Evolutionary conservation across 2,113 vertebrate genomes (phyloP), one percentile per base, ranked within the genome.

Genomic region (Centrocercus urophasianus): DNA sequence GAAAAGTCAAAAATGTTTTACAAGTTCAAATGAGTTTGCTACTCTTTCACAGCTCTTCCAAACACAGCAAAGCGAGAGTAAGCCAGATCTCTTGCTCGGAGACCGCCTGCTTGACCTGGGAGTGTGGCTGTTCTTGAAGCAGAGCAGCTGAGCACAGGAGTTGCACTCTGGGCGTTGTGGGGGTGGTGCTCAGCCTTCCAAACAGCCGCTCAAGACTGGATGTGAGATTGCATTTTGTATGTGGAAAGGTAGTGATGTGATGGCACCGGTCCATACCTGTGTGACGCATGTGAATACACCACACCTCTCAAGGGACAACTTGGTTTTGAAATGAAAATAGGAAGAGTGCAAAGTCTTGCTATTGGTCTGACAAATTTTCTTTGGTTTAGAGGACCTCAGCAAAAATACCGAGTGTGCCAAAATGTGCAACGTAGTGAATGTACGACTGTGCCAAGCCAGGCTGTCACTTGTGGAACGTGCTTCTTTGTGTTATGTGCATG

Each of bases 251-350:
- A 28, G 59, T 30, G 74, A 36, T 38, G 64, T 18, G 81, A 12
- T 86, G 81, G 36, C 83, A 87, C 88, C 1, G 0, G 22, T 40
- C n/a, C 52, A 38, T 67, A 16, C 14, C 4, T 3, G n/a, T 64
- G 9, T 34, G 61, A 65, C 47, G 91, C 92, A 52, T 24, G 38
- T 57, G 80, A 32, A 42, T 57, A 74, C 86, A 8, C 54, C 67
- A 83, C 88, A 71, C 3, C 34, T 84, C 78, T 75, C 74, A 11
- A 57, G 84, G 82, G 92, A 83, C 76, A 92, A 67, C 74, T 73
- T 72, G 91, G 91, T 60, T 69, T 79, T 13, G 47, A 36, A 27
- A n/a, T 9, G 60, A 70, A 50, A 45, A 4, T 2, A 19, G 71
- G 48, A 69, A 20, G 22, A 60, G n/a, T 3, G 13, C 45, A 4